These are phyloP conservation scores for Anguilla pacifica DNA, from an alignment of 2,797 vertebrate genomes.

Conservation along the genomic window DNA sequence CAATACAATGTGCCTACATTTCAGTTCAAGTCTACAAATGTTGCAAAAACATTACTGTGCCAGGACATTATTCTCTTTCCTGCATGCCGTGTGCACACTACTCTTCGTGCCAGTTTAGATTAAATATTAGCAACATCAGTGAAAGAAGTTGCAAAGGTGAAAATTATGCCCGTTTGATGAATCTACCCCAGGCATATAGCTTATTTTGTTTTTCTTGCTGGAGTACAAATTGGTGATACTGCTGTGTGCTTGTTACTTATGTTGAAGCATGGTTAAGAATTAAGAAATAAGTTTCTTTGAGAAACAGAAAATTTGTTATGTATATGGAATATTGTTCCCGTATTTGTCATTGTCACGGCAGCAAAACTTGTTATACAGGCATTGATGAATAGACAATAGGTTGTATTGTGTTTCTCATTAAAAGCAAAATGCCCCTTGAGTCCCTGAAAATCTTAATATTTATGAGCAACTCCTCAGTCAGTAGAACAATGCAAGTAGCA, in stretches of 20 bases:
- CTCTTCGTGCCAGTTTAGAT: not conserved
- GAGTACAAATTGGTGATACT: not conserved
- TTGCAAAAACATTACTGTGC: not conserved
- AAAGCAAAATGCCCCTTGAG: slow-evolving; percentile 9
- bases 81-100: not conserved
- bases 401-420: slow-evolving; percentile 13
- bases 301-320: slow-evolving; percentile 1
- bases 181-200: not conserved
- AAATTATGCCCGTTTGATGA: slow-evolving; percentile 13
- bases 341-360: not conserved
- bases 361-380: slow-evolving; percentile 9
- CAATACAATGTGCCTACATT: not conserved
- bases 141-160: slow-evolving; percentile 9
- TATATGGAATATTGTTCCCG: not conserved
- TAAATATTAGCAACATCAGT: not conserved
- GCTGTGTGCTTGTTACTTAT: slow-evolving; percentile 14
- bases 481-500: slow-evolving; percentile 10
- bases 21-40: not conserved
- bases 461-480: not conserved
- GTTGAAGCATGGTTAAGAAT: slow-evolving; percentile 1
- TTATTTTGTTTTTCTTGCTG: slow-evolving; percentile 5
- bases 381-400: slow-evolving; percentile 15
- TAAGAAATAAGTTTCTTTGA: slow-evolving; percentile 15
- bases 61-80: not conserved
- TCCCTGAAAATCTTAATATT: not conserved